Evolutionary conservation across 2,113 vertebrate genomes (phyloP).

Genomic region (Solenodon paradoxus): DNA sequence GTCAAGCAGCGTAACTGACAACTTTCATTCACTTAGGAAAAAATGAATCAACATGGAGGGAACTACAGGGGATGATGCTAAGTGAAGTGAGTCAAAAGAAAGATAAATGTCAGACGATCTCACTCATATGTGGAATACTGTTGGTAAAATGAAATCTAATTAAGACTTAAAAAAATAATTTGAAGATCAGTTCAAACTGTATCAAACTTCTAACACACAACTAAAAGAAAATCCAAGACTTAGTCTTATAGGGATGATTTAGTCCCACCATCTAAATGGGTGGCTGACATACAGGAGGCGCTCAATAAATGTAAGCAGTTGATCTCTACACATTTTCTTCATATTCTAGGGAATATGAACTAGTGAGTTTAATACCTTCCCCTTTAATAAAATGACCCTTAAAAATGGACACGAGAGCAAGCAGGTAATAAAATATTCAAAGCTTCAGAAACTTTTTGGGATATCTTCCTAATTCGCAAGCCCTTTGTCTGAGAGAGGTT

Average conservation of each 20-base stretch:
- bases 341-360: not conserved
- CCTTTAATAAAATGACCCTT: conserved; percentile 15
- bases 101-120: too few species aligned
- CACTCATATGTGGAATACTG: too few species aligned
- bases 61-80: too few species aligned
- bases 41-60: not conserved
- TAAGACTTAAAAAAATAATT: not conserved
- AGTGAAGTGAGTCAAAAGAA: too few species aligned
- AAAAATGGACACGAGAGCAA: not conserved
- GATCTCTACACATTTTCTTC: not conserved
- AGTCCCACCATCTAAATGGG: not conserved
- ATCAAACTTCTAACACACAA: not conserved
- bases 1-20: not conserved
- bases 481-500: not conserved
- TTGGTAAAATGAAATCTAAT: conserved; percentile 25
- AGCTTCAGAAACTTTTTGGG: not conserved
- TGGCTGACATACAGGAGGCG: not conserved
- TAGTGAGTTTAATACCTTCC: not conserved
- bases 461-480: not conserved
- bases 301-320: not conserved
- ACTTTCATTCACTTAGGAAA: not conserved
- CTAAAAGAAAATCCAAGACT: not conserved
- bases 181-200: not conserved
- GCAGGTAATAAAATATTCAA: not conserved
- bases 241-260: not conserved